Base-by-base conservation (phyloP, 2,888 invertebrate species). In the Drosophila nr. fundita region DNA sequence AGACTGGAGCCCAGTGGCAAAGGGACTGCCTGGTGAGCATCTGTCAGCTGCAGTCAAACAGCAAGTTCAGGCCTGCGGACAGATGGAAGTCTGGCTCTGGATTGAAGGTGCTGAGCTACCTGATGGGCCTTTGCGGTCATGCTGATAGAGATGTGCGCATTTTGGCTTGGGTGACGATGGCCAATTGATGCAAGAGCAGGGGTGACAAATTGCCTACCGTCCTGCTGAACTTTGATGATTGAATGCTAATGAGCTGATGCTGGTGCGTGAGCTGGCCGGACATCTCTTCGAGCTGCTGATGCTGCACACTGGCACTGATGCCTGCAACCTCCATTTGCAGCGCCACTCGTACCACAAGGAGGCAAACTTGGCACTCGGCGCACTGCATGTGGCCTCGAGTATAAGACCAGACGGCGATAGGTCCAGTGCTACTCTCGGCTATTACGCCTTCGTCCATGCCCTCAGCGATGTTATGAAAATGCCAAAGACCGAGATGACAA, bases 1-100 rank as follows among this genome's bases (percentile, higher is more conserved):
- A 93, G 65, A 91, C 92, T 2, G 93, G 93, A 1, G 89, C 93
- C 1, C 90, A 92, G 68, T 90, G 92, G 89, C 92, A 91, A 50
- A 91, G 93, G 18, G 91, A 92, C 62, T 93, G 92, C 15, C 68
- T 93, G 30, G 59, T 89, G 2, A 80, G 91, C 4, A 80, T 92
- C n/a, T 87, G 90, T 21, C 90, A 92, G 42, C 59, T 93, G 29
- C 81, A 87, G 2, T 18, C 5, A 1, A 57, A 64, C 10, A n/a
- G 7, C 2, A 27, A 36, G 38, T 7, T 18, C 29, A 36, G 36
- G 7, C 29, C 29, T 0, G 6, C 10, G 0, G 2, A 32, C 2
- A 30, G 13, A 18, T 63, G 15, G 42, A 57, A 21, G n/a, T 21
- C 0, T 40, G 71, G 66, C 4, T 48, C 83, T 8, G 68, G 82